These are phyloP conservation scores for Megaceryle torquata DNA, from an alignment of 2,113 vertebrate species.

Conservation along the genomic window DNA sequence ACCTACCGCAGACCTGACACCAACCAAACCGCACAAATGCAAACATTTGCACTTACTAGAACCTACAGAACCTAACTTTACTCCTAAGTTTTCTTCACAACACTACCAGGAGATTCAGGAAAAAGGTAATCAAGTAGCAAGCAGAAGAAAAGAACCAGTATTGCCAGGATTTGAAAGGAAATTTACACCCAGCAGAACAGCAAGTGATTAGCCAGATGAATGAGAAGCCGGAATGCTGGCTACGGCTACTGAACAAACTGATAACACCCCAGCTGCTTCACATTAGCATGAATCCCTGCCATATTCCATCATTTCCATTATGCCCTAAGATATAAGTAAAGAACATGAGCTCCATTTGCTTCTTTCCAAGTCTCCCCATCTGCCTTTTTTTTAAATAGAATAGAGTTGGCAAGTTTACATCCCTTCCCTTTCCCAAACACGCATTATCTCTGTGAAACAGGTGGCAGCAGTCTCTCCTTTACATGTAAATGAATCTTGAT, in stretches of 20 bases:
- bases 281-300: conserved; percentile 66
- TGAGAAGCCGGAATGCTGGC: conserved; percentile 60
- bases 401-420: conserved; percentile 63
- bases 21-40: background rate
- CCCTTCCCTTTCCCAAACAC: conserved; percentile 54
- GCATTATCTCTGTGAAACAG: conserved; percentile 73
- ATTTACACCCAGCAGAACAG: conserved; percentile 67
- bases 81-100: background rate
- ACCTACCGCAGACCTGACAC: background rate
- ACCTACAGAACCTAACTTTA: background rate
- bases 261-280: conserved; percentile 73
- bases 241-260: conserved; percentile 66
- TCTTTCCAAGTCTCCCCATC: conserved; percentile 58
- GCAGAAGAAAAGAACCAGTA: conserved; percentile 40
- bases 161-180: conserved; percentile 65
- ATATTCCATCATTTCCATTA: conserved; percentile 64
- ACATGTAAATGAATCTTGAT: conserved; percentile 64
- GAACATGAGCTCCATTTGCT: conserved; percentile 66
- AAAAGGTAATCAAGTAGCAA: conserved; percentile 64
- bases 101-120: background rate
- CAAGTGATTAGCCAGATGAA: conserved; percentile 69
- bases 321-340: conserved; percentile 67
- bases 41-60: background rate
- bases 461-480: conserved; percentile 62
- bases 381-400: conserved; percentile 49